A percentile compares a stretch with the other conserved stretches of the same genome.
phyloP scores from a whole-genome alignment of 2,113 vertebrate species.

The Trogon surrucura region DNA sequence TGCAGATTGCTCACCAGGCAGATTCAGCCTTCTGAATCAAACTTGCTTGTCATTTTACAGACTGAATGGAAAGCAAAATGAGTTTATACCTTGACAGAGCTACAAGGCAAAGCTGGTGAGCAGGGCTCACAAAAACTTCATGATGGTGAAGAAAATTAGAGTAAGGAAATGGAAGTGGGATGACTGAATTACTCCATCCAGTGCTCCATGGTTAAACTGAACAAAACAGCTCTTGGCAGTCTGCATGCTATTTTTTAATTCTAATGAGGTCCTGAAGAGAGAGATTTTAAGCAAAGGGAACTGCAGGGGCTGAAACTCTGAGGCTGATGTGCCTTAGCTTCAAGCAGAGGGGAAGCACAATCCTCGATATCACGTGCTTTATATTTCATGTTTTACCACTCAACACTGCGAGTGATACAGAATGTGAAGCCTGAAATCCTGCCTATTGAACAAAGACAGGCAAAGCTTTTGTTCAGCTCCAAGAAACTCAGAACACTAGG shows the following conservation, averaged over 20 bases:
- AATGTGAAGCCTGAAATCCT: neutral
- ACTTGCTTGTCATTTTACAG: neutral
- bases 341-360: neutral
- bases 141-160: neutral
- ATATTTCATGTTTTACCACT: neutral
- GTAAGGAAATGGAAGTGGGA: neutral
- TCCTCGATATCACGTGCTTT: neutral
- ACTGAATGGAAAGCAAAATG: neutral
- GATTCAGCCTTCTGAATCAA: neutral
- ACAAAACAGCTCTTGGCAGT: neutral
- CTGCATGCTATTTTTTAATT: neutral
- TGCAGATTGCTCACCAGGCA: neutral
- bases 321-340: neutral
- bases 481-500: neutral
- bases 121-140: neutral
- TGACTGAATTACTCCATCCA: neutral
- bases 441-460: neutral
- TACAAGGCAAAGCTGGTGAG: neutral
- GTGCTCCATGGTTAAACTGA: fast-evolving
- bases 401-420: fast-evolving
- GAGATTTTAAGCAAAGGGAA: neutral
- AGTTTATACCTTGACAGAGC: neutral
- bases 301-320: neutral
- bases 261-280: neutral
- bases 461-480: neutral